phyloP scores from a whole-genome alignment of 2,888 invertebrate species.

The Drosophila sordidapex region DNA sequence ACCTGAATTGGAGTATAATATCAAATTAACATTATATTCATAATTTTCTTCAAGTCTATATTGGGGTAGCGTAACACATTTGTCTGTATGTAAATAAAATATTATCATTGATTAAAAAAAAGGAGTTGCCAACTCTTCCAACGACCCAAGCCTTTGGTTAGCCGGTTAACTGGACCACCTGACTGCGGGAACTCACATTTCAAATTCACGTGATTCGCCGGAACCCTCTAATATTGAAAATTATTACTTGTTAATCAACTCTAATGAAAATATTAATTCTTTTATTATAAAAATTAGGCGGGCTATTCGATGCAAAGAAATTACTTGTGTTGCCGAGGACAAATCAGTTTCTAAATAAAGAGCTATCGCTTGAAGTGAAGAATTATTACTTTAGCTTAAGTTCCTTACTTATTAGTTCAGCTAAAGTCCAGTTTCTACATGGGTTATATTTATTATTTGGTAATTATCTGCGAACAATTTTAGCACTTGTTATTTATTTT shows the following conservation, averaged over 20 bases:
- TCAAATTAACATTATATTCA: background rate
- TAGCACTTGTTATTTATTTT: background rate
- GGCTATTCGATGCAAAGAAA: background rate
- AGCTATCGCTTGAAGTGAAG: no score
- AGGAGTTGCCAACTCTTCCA: background rate
- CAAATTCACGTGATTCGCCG: background rate
- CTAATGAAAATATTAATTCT: background rate
- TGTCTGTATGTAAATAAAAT: background rate
- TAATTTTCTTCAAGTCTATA: background rate
- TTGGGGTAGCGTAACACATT: background rate
- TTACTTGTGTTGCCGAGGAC: background rate
- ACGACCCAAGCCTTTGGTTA: conserved; percentile 5
- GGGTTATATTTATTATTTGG: background rate
- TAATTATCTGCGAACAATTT: background rate
- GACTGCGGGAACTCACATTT: background rate
- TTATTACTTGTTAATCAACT: background rate
- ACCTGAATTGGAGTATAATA: conserved; percentile 1
- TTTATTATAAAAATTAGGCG: background rate
- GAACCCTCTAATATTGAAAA: background rate
- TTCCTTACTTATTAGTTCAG: background rate
- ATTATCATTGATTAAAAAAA: conserved; percentile 1
- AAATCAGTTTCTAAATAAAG: background rate
- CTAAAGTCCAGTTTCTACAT: background rate
- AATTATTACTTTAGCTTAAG: background rate
- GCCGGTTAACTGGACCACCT: conserved; percentile 4